Conservation (phyloP, 2,888 invertebrate genomes). For the Strigamia crassipes region DNA sequence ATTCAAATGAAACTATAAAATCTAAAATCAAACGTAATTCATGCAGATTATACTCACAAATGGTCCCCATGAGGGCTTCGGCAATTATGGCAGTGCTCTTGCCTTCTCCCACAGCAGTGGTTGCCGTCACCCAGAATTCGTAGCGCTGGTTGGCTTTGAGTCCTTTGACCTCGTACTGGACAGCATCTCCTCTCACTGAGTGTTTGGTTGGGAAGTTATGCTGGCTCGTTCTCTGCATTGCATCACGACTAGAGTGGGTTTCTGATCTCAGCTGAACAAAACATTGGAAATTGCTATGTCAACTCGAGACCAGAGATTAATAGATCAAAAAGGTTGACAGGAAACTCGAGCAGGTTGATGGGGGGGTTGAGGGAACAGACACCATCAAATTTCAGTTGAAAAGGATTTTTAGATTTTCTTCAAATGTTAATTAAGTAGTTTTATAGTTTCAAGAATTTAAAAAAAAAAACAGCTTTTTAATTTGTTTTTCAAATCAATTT, state of each 20-base stretch:
- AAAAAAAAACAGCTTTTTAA: too few species aligned
- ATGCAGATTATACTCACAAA: constrained; percentile 32
- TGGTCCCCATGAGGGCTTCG: constrained; percentile 45
- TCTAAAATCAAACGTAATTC: background rate
- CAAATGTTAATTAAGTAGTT: too few species aligned
- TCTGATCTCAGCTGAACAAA: constrained; percentile 43
- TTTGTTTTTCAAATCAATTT: too few species aligned
- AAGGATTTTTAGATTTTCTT: background rate
- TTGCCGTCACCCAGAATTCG: constrained; percentile 58
- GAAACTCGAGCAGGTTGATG: constrained; percentile 19
- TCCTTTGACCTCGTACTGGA: constrained; percentile 54
- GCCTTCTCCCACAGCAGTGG: constrained; percentile 59
- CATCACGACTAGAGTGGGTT: constrained; percentile 45
- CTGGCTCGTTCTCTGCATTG: constrained; percentile 46
- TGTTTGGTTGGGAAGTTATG: constrained; percentile 46
- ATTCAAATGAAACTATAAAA: background rate
- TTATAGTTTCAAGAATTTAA: too few species aligned
- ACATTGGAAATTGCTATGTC: constrained; percentile 43
- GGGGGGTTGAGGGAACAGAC: background rate
- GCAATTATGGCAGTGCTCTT: constrained; percentile 53
- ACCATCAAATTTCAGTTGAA: background rate
- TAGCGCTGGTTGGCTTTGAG: constrained; percentile 56
- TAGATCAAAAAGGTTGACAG: constrained; percentile 32
- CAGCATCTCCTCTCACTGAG: constrained; percentile 46
- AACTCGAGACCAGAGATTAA: constrained; percentile 36